Percentiles rank a stretch among this genome's conserved stretches.
Evolutionary conservation across 2,113 vertebrate species (phyloP).

Genomic region (Sorex araneus): DNA sequence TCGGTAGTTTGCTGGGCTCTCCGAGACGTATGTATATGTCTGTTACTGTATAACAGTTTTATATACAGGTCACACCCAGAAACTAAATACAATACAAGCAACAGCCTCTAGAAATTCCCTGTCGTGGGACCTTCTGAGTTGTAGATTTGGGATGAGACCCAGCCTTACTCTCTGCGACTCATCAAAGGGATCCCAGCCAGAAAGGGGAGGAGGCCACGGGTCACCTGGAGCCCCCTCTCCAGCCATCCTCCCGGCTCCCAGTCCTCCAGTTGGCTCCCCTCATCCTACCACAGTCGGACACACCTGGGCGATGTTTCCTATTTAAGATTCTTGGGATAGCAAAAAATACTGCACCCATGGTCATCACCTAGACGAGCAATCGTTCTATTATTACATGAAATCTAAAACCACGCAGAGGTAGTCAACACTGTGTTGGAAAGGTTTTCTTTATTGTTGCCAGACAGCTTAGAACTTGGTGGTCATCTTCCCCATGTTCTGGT

Average conservation of each 20-base stretch:
- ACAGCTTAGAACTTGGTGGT: conserved; percentile 22
- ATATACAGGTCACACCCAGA: too few relatives aligned
- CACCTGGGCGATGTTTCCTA: background rate
- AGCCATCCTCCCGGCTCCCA: background rate
- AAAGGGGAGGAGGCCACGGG: background rate
- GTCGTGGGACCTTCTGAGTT: background rate
- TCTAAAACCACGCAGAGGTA: conserved; percentile 34
- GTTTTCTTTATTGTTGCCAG: conserved; percentile 58
- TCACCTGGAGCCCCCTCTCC: background rate
- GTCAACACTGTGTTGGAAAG: conserved; percentile 22
- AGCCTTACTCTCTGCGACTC: background rate
- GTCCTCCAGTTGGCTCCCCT: background rate
- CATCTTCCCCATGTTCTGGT: conserved; percentile 17
- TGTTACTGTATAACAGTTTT: too few relatives aligned
- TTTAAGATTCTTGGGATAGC: background rate
- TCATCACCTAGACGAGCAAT: conserved; percentile 12
- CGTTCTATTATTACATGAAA: background rate
- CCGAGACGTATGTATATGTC: too few relatives aligned
- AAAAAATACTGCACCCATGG: background rate
- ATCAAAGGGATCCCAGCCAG: background rate
- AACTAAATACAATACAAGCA: background rate
- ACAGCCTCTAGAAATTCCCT: background rate
- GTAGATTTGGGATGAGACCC: background rate
- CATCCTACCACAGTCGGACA: background rate
- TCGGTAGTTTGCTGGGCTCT: too few relatives aligned